Percentiles rank a stretch among this genome's conserved stretches.
phyloP scores from a whole-genome alignment of 1,140 invertebrate genomes.

The Drosophila nikananu region DNA sequence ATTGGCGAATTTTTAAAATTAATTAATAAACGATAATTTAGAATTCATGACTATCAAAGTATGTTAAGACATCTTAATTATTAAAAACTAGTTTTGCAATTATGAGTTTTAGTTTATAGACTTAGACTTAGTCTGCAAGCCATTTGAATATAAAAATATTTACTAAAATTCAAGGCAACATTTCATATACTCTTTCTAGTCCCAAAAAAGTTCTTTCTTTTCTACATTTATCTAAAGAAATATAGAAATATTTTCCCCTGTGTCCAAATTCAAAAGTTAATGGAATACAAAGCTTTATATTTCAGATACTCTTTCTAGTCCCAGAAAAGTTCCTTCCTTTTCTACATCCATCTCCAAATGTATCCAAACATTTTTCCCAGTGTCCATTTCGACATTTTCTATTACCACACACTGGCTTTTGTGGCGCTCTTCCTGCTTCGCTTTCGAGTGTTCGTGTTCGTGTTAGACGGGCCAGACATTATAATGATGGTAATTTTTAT shows the following conservation, averaged over 20 bases:
- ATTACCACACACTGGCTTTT: constrained; percentile 76
- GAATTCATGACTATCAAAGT: neutral
- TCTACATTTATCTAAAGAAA: neutral
- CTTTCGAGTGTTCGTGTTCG: constrained; percentile 56
- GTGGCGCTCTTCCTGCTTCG: constrained; percentile 66
- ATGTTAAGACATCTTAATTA: neutral
- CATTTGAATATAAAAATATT: neutral
- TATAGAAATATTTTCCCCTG: neutral
- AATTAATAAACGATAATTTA: neutral
- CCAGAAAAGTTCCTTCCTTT: no score
- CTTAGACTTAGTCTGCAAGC: neutral
- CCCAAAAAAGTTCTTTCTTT: no score
- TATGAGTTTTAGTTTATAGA: neutral
- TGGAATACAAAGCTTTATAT: neutral
- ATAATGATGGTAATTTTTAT: constrained; percentile 83
- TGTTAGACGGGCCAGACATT: constrained; percentile 72
- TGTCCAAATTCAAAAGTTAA: neutral
- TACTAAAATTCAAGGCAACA: neutral
- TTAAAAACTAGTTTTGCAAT: constrained; percentile 8
- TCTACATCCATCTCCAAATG: neutral
- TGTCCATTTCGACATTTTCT: constrained; percentile 78
- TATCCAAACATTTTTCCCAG: neutral
- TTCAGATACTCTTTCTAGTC: neutral
- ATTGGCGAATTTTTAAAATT: neutral
- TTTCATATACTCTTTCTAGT: neutral